Conservation (phyloP, 1,140 invertebrate species). For the Sitobion miscanthi region DNA sequence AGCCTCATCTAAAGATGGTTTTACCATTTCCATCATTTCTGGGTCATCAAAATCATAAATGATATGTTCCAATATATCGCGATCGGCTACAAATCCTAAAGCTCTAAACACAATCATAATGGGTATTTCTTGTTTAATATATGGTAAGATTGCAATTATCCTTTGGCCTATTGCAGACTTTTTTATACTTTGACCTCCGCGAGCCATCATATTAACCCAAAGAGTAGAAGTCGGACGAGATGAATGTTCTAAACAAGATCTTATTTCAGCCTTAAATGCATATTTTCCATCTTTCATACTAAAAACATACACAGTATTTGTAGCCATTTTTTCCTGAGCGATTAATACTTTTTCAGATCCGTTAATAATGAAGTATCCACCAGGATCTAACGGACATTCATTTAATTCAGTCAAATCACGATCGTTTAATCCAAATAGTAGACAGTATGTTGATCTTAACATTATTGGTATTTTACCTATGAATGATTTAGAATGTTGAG, state of each 20-base stretch:
- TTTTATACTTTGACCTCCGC: constrained; percentile 89
- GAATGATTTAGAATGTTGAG: constrained; percentile 96
- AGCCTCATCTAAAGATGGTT: constrained; percentile 97
- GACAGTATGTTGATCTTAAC: constrained; percentile 95
- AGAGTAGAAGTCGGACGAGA: constrained; percentile 92
- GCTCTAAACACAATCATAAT: constrained; percentile 99
- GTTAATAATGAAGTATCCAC: constrained; percentile 96
- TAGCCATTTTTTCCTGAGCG: constrained; percentile 99
- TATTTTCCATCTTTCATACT: constrained; percentile 98
- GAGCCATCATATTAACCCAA: constrained; percentile 99
- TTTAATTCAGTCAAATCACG: constrained; percentile 98
- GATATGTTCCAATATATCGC: constrained; percentile 98
- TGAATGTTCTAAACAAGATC: constrained; percentile 94
- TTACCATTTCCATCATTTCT: constrained; percentile 99
- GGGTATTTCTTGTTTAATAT: constrained; percentile 99
- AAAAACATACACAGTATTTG: constrained; percentile 99
- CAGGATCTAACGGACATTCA: constrained; percentile 98
- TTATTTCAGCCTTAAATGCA: constrained; percentile 95
- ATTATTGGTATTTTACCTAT: constrained; percentile 99
- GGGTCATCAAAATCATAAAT: constrained; percentile 99
- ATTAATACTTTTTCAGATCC: constrained; percentile 96
- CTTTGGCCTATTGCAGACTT: constrained; percentile 98
- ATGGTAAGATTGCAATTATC: constrained; percentile 96
- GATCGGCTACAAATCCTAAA: constrained; percentile 96
- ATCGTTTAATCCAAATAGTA: constrained; percentile 91